Percentiles rank a stretch among this genome's conserved stretches.
These are phyloP conservation scores for Xestobium rufovillosum DNA, from an alignment of 2,888 invertebrate species.

Conservation along the genomic window DNA sequence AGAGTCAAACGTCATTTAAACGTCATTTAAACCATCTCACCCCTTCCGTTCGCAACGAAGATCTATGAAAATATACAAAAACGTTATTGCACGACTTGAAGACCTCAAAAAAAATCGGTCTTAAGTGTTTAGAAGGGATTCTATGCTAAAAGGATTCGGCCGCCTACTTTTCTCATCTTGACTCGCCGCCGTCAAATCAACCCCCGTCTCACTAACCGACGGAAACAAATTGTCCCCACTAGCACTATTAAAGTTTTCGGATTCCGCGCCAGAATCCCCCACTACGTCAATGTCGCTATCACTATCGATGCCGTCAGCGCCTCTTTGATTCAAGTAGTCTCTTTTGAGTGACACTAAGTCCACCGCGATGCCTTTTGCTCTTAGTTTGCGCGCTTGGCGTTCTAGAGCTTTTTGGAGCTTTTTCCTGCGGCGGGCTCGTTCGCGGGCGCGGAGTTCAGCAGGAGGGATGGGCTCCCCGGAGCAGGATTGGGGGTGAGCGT, in stretches of 20 bases:
- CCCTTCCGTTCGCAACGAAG: too few relatives aligned
- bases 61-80: too few relatives aligned
- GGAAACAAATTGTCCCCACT: constrained; percentile 36
- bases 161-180: constrained; percentile 50
- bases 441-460: constrained; percentile 76
- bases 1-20: too few relatives aligned
- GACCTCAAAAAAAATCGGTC: too few relatives aligned
- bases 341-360: constrained; percentile 77
- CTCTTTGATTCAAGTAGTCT: constrained; percentile 76
- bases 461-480: constrained; percentile 95
- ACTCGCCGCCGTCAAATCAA: constrained; percentile 46
- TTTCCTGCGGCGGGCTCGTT: constrained; percentile 81
- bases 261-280: constrained; percentile 67
- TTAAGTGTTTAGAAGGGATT: constrained; percentile 72
- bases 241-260: constrained; percentile 56
- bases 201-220: constrained; percentile 35
- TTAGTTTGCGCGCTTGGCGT: constrained; percentile 84
- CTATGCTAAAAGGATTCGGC: constrained; percentile 84
- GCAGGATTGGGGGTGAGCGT: constrained; percentile 96
- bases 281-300: constrained; percentile 80
- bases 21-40: too few relatives aligned
- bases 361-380: constrained; percentile 84
- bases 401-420: constrained; percentile 88
- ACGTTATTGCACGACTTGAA: constrained; percentile 32
- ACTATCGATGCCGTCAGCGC: constrained; percentile 50